Conservation (phyloP, 2,797 vertebrate species). For the Halcyon smyrnensis region DNA sequence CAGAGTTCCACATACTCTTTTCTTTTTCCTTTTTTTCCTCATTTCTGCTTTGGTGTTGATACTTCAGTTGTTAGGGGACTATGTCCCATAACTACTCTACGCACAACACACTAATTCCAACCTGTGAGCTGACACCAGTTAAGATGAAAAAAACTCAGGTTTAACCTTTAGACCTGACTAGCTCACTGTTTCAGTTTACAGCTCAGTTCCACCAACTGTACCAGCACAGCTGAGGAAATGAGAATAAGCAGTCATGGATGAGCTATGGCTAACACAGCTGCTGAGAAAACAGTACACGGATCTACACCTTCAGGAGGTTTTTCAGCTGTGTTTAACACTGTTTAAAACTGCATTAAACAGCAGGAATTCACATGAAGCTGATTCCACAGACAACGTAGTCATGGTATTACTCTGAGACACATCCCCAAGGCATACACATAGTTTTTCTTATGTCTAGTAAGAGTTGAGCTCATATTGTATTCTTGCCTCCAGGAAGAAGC, state of each 20-base stretch:
- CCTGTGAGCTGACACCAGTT: not conserved
- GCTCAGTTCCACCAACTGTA: not conserved
- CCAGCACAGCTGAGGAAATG: not conserved
- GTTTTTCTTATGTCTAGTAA: not conserved
- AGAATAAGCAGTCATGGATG: not conserved
- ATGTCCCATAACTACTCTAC: not conserved
- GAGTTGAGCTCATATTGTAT: not conserved
- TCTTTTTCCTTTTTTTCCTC: not conserved
- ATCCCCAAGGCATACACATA: not conserved
- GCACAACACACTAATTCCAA: not conserved
- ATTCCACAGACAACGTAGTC: not conserved
- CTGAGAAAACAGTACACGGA: not conserved
- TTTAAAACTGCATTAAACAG: not conserved
- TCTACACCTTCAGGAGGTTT: not conserved
- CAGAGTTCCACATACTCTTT: not conserved
- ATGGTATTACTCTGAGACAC: not conserved
- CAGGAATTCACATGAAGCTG: not conserved
- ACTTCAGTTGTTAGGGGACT: not conserved
- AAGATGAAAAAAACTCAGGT: conserved; percentile 21
- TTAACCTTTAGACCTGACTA: conserved; percentile 11
- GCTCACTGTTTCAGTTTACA: not conserved
- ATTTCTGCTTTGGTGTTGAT: not conserved
- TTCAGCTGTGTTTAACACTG: not conserved
- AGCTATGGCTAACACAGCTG: not conserved
- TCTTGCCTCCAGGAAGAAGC: not conserved